Percentiles rank a stretch among this genome's conserved stretches.
These are phyloP conservation scores for Anagrus nilaparvatae DNA, from an alignment of 1,140 invertebrate species.

Conservation along the genomic window DNA sequence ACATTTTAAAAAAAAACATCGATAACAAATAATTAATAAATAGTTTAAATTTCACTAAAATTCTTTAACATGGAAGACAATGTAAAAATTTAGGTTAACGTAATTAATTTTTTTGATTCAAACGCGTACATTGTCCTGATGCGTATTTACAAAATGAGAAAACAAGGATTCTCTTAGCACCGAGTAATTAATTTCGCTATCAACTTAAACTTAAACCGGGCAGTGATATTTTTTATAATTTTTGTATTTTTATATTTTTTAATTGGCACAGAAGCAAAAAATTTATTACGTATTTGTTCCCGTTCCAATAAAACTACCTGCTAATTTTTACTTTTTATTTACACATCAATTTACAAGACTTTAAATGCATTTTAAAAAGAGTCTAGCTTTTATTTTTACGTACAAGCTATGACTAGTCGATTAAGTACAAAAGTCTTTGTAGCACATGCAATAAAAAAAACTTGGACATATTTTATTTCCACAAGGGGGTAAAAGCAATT, in stretches of 20 bases:
- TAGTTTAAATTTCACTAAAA: background rate
- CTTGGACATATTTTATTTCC: no score
- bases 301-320: slow-evolving; percentile 7
- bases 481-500: no score
- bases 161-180: slow-evolving; percentile 2
- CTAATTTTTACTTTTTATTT: slow-evolving; percentile 14
- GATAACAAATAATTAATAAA: slow-evolving; percentile 1
- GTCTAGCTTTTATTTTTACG: slow-evolving; percentile 19
- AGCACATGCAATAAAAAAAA: slow-evolving; percentile 1
- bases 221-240: slow-evolving; percentile 1
- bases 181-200: no score
- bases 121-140: slow-evolving; percentile 5
- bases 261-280: background rate
- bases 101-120: slow-evolving; percentile 3
- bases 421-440: slow-evolving; percentile 22
- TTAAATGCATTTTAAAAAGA: slow-evolving; percentile 22
- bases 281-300: slow-evolving; percentile 1
- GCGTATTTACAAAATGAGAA: background rate
- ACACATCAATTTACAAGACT: slow-evolving; percentile 15
- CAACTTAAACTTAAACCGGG: no score
- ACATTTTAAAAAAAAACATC: slow-evolving; percentile 21
- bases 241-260: background rate
- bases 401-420: slow-evolving; percentile 28
- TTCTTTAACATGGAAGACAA: background rate
- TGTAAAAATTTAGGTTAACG: slow-evolving; percentile 1